phyloP scores from a whole-genome alignment of 1,140 invertebrate species.

The Drosophila parvula region DNA sequence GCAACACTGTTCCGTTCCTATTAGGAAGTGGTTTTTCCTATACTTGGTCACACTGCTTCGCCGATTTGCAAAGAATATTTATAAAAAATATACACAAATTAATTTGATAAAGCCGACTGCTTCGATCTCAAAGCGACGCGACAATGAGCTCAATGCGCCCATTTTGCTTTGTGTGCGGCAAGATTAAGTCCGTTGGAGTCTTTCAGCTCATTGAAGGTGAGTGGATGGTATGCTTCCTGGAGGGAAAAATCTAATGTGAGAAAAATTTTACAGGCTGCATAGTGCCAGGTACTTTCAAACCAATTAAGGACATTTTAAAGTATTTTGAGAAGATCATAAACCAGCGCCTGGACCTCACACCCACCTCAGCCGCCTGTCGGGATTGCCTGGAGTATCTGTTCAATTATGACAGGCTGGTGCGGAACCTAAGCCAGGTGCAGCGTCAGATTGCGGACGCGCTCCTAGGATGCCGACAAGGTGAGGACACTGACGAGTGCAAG shows the following conservation, averaged over 20 bases:
- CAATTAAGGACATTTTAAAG: conserved; percentile 68
- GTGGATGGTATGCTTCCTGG: background rate
- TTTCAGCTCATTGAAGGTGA: conserved; percentile 68
- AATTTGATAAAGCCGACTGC: conserved; percentile 5
- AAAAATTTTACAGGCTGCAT: conserved; percentile 57
- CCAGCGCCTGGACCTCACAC: conserved; percentile 57
- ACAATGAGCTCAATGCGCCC: conserved; percentile 62
- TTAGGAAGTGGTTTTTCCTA: background rate
- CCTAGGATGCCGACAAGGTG: conserved; percentile 50
- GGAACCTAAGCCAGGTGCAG: conserved; percentile 69
- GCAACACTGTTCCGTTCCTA: too few species aligned
- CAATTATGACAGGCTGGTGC: conserved; percentile 63
- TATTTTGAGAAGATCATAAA: conserved; percentile 72
- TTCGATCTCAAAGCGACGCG: conserved; percentile 2
- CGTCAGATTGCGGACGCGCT: conserved; percentile 65
- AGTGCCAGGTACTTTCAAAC: conserved; percentile 70
- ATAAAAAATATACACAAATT: conserved; percentile 47
- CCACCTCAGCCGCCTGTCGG: conserved; percentile 55
- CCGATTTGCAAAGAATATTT: conserved; percentile 14
- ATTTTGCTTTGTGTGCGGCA: conserved; percentile 71
- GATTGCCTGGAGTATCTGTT: conserved; percentile 69
- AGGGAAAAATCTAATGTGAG: background rate
- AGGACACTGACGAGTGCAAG: conserved; percentile 12
- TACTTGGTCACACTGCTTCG: conserved; percentile 1
- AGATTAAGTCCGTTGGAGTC: conserved; percentile 64